These are phyloP conservation scores for Polylopha cassiicola DNA, from an alignment of 2,888 invertebrate genomes.

Conservation along the genomic window DNA sequence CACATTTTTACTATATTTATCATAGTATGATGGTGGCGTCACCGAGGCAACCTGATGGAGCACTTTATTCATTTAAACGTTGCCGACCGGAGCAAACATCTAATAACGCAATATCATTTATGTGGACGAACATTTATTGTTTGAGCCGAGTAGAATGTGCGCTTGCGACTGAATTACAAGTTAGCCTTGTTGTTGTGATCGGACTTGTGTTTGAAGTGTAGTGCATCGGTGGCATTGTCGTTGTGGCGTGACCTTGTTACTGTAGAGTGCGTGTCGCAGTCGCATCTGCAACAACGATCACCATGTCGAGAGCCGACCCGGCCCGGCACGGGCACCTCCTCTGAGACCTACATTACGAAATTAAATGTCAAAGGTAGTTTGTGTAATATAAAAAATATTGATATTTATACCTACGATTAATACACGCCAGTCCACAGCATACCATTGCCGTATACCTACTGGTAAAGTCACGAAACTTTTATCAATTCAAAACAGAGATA, in stretches of 20 bases:
- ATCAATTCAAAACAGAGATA: too few species aligned
- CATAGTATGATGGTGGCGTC: constrained; percentile 30
- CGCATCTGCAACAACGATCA: constrained; percentile 1
- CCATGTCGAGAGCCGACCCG: background rate
- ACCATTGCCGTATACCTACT: too few species aligned
- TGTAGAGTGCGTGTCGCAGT: constrained; percentile 1
- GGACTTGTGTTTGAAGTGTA: too few species aligned
- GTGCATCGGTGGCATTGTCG: constrained; percentile 8
- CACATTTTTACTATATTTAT: constrained; percentile 40
- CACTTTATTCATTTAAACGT: constrained; percentile 25
- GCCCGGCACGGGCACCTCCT: constrained; percentile 2
- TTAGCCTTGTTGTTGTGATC: constrained; percentile 13
- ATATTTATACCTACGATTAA: background rate
- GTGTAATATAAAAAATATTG: constrained; percentile 19
- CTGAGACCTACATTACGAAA: constrained; percentile 29
- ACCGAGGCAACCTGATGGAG: constrained; percentile 31
- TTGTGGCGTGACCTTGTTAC: constrained; percentile 5
- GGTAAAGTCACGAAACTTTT: too few species aligned
- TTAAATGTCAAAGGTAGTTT: constrained; percentile 31
- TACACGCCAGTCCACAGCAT: too few species aligned
- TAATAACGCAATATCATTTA: constrained; percentile 20
- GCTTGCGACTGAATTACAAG: constrained; percentile 20
- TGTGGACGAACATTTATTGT: constrained; percentile 12
- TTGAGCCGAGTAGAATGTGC: constrained; percentile 20
- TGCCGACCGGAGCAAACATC: constrained; percentile 20